A percentile compares a stretch with the other conserved stretches of the same genome.
Evolutionary conservation across 2,797 vertebrate species (phyloP).

Genomic region (Malacoctenus gilli): DNA sequence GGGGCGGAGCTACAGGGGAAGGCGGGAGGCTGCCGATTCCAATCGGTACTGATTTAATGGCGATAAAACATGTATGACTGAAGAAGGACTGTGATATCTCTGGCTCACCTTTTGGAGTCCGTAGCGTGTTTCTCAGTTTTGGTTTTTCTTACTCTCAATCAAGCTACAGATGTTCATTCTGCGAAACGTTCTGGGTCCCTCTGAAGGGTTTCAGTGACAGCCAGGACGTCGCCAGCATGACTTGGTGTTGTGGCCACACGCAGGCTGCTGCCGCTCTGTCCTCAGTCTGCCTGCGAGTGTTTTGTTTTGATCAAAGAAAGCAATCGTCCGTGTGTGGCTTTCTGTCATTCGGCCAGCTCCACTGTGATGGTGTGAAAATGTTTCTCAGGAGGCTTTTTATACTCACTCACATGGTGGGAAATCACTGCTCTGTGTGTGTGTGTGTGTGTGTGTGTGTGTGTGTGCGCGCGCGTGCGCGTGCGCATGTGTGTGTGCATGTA

Average conservation of each 20-base stretch:
- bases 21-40: no score
- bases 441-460: neutral
- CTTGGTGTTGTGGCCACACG: slow-evolving; percentile 44
- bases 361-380: no score
- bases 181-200: neutral
- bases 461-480: neutral
- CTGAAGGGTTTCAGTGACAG: neutral
- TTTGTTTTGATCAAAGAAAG: neutral
- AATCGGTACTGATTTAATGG: no score
- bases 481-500: neutral
- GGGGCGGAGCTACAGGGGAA: no score
- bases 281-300: neutral
- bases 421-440: slow-evolving; percentile 1
- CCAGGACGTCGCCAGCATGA: slow-evolving; percentile 6
- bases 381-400: no score
- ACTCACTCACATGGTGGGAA: no score
- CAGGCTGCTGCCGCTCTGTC: neutral
- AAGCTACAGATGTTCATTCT: neutral
- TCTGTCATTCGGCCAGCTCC: neutral
- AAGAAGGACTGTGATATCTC: no score
- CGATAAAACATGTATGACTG: no score
- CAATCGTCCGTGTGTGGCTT: neutral
- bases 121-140: no score
- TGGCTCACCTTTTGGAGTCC: no score
- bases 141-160: no score